Base-by-base conservation (phyloP, 2,113 vertebrate genomes). In the Microcebus tavaratra region DNA sequence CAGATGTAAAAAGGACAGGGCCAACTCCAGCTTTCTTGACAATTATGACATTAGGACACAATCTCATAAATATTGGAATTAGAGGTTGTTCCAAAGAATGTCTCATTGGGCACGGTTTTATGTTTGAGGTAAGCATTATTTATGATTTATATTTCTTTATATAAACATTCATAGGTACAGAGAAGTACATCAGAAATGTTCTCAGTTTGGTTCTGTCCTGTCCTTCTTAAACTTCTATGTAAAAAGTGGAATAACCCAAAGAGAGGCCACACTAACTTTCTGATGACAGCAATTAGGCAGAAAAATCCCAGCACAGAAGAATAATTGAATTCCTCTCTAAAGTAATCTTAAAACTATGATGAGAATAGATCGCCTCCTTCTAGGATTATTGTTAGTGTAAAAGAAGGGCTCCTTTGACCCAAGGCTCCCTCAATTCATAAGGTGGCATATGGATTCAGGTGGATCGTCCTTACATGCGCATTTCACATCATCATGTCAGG, bases 61-160 rank as follows among this genome's bases (percentile, higher is more conserved):
- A 55, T 94, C 39, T 93, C 76, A 83, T 83, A 87, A 78, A 57
- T 90, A 39, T 76, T 89, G 83, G 48, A 85, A 79, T 73, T 55
- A 78, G 57, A 90, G 29, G 20, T 95, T 86, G 8, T 85, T 91
- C 48, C 45, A 73, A 57, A 8, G 55, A 65, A 73, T 87, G 50
- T 91, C 72, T 95, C 61, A 79, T 81, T 97, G 67, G 18, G 18
- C 50, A 39, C 79, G 31, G 42, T 8, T 42, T 92, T 80, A 89
- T 72, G 45, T 25, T 88, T 93, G 29, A 89, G 20, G 34, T 61
- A 85, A 91, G 23, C 39, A 79, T 50, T 89, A 17, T 45, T 91
- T 65, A 20, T 65, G 12, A 70, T 65, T 68, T 83, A 42, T 78
- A 84, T 68, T 80, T 91, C 29, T 82, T 85, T 70, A 57, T 70